phyloP scores from a whole-genome alignment of 2,888 invertebrate species.

The Pachydiplax longipennis region DNA sequence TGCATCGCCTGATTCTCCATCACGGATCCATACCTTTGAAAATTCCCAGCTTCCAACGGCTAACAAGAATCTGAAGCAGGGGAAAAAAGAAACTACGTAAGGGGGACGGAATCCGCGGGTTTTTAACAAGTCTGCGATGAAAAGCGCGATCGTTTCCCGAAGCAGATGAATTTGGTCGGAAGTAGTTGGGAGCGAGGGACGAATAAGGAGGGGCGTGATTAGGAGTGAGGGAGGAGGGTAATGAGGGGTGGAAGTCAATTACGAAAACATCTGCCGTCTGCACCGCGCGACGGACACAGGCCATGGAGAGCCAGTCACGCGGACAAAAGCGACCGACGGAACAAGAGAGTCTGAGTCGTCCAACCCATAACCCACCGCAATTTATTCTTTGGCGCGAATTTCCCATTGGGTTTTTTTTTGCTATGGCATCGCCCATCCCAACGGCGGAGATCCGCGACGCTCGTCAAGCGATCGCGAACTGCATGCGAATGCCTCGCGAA shows the following conservation, averaged over 20 bases:
- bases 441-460: neutral
- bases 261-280: conserved; percentile 40
- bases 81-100: neutral
- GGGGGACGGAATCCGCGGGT: neutral
- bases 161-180: neutral
- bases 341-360: neutral
- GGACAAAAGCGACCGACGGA: conserved; percentile 10
- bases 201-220: neutral
- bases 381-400: neutral
- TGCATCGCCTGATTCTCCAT: no score
- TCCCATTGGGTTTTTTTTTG: neutral
- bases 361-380: neutral
- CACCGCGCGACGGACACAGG: neutral
- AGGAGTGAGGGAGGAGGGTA: neutral
- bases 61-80: neutral
- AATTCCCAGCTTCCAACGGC: neutral
- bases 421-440: neutral
- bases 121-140: neutral
- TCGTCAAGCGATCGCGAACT: neutral
- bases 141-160: neutral
- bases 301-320: neutral
- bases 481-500: no score
- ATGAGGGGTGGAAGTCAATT: conserved; percentile 13
- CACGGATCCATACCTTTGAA: no score
- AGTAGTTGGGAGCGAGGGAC: neutral